These are phyloP conservation scores for Microctonus brassicae DNA, from an alignment of 2,888 invertebrate genomes.

Conservation along the genomic window DNA sequence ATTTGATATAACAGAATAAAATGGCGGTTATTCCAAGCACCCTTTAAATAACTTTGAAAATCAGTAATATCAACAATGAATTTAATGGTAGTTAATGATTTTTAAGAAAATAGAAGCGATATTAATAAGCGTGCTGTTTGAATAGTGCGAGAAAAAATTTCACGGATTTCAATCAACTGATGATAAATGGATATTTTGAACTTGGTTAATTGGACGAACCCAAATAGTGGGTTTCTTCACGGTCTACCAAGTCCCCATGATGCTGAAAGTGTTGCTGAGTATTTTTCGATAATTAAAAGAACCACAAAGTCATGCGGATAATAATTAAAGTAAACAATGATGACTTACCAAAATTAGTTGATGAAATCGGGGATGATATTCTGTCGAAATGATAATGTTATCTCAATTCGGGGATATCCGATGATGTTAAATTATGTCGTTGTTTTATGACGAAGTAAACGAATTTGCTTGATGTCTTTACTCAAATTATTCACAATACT, in stretches of 20 bases:
- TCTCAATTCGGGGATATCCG: neutral
- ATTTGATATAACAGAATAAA: constrained; percentile 38
- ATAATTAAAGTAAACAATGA: constrained; percentile 1
- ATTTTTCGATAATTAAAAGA: neutral
- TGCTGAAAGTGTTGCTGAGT: neutral
- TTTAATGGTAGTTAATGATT: neutral
- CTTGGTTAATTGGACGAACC: constrained; percentile 21
- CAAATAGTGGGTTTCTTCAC: neutral
- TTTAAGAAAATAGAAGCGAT: neutral
- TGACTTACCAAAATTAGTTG: neutral
- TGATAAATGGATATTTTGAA: neutral
- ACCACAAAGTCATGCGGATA: neutral
- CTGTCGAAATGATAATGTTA: neutral
- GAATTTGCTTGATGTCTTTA: too few relatives aligned
- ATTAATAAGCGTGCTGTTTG: neutral
- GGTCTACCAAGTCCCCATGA: neutral
- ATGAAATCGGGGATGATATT: neutral
- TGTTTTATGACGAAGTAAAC: too few relatives aligned
- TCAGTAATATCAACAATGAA: neutral
- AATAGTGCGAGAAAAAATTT: neutral
- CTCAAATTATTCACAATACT: neutral
- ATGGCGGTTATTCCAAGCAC: constrained; percentile 33
- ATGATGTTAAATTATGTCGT: neutral
- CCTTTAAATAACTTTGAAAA: neutral
- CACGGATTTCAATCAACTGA: neutral